phyloP scores from a whole-genome alignment of 2,888 invertebrate species.

The Apodemia duryi region DNA sequence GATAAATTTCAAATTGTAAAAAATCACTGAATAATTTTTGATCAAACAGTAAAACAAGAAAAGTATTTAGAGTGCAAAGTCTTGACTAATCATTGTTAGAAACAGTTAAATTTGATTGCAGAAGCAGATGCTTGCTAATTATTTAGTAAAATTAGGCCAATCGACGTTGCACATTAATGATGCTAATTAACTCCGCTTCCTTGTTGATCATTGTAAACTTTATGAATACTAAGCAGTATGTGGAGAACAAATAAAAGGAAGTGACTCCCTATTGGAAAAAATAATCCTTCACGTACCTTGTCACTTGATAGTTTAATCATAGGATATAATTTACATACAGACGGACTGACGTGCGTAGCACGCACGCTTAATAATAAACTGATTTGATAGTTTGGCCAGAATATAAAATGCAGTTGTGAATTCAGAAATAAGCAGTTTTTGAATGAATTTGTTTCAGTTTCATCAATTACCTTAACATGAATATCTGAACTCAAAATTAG shows the following conservation, averaged over 20 bases:
- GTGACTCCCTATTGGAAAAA: neutral
- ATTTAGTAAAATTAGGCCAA: conserved; percentile 12
- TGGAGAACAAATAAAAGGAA: neutral
- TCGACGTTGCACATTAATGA: conserved; percentile 11
- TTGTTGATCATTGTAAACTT: conserved; percentile 1
- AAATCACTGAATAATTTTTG: conserved; percentile 1
- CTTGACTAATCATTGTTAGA: conserved; percentile 8
- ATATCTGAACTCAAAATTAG: too few species aligned
- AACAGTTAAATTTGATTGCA: conserved; percentile 15
- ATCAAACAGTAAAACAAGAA: neutral
- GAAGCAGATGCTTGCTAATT: conserved; percentile 11
- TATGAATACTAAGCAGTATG: conserved; percentile 4
- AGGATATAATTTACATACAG: conserved; percentile 1
- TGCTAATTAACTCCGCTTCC: conserved; percentile 8
- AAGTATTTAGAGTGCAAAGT: conserved; percentile 9
- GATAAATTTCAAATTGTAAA: neutral
- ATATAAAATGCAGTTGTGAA: too few species aligned
- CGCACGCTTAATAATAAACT: neutral
- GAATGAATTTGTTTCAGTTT: too few species aligned
- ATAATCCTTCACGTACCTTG: neutral
- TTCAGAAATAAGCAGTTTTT: too few species aligned
- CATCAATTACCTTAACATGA: too few species aligned
- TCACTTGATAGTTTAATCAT: neutral
- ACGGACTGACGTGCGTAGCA: neutral
- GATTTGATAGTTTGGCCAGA: neutral